Evolutionary conservation across 2,888 invertebrate genomes (phyloP), one percentile per base, ranked within the genome.

Genomic region (Aethes cnicana): DNA sequence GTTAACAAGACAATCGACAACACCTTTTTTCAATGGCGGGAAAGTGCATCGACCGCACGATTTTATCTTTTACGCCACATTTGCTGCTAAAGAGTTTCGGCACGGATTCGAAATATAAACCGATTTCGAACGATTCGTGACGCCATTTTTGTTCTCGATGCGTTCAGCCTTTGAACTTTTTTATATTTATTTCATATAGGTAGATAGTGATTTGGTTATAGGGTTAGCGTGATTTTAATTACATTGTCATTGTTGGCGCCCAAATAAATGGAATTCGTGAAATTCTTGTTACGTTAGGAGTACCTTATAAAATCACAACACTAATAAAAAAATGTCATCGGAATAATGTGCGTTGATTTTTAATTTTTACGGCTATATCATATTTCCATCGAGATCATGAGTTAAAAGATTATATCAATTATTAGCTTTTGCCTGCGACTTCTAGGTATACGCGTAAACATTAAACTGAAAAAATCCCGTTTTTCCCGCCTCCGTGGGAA

Each of bases 41-140:
- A 53, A 69, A 68, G 81, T 75, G 78, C 83, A 73, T 71, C 72
- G 82, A 82, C 82, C 82, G 77, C 69, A 69, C 76, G 71, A 76
- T 75, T 74, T 74, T 74, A 79, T 77, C 73, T 73, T 79, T 74
- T 74, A 79, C 78, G 81, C 72, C 71, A 74, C 73, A 77, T 78
- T 82, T 75, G 77, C 69, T 73, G 68, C 66, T 77, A 71, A 72
- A 72, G 60, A 73, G 68, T 78, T 79, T 78, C 74, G 77, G 74
- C 77, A 82, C 79, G 83, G 77, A 79, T 74, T 74, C 62, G 63
- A 68, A 66, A 67, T 72, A 76, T 77, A 76, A 81, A 75, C 77
- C 74, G 77, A 77, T 76, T 73, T 65, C 58, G 66, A 70, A 65
- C 66, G 64, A 74, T 72, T 80, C 69, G 79, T 71, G 71, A 76